Conservation (phyloP, 2,888 invertebrate species). For the Leuctra nigra region DNA sequence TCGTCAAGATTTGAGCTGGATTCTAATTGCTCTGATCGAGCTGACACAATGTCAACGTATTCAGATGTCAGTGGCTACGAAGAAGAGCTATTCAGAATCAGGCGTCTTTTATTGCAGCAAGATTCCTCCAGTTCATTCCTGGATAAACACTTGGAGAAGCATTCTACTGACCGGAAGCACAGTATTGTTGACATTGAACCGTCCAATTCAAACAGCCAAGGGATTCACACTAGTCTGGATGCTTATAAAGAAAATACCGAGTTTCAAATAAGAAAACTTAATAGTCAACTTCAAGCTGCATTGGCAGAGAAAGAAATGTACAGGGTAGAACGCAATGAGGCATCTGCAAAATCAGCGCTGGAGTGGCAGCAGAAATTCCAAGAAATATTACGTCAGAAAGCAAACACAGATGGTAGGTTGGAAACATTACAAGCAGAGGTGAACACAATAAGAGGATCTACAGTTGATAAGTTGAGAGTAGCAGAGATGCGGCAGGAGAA, state of each 20-base stretch:
- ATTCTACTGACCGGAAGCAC: background rate
- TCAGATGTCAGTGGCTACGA: constrained; percentile 29
- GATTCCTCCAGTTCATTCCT: constrained; percentile 18
- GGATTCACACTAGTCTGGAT: background rate
- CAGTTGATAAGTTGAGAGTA: background rate
- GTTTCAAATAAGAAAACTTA: constrained; percentile 4
- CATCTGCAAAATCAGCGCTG: constrained; percentile 11
- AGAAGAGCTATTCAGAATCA: constrained; percentile 29
- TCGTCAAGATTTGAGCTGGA: constrained; percentile 29
- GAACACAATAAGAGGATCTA: constrained; percentile 1
- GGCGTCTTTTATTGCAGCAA: constrained; percentile 24
- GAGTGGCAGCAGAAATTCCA: constrained; percentile 26
- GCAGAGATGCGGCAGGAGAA: background rate
- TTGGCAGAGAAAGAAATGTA: constrained; percentile 23
- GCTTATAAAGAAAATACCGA: background rate
- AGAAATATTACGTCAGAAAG: constrained; percentile 24
- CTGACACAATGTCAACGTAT: constrained; percentile 27
- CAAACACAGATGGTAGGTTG: constrained; percentile 23
- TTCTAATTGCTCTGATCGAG: constrained; percentile 27
- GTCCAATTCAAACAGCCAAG: background rate
- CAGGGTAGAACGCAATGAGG: constrained; percentile 14
- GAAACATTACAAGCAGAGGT: constrained; percentile 23
- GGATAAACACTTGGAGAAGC: background rate
- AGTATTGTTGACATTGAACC: background rate
- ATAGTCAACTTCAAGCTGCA: constrained; percentile 19